These are phyloP conservation scores for Drosophila nikananu DNA, from an alignment of 1,140 invertebrate genomes.

Conservation along the genomic window DNA sequence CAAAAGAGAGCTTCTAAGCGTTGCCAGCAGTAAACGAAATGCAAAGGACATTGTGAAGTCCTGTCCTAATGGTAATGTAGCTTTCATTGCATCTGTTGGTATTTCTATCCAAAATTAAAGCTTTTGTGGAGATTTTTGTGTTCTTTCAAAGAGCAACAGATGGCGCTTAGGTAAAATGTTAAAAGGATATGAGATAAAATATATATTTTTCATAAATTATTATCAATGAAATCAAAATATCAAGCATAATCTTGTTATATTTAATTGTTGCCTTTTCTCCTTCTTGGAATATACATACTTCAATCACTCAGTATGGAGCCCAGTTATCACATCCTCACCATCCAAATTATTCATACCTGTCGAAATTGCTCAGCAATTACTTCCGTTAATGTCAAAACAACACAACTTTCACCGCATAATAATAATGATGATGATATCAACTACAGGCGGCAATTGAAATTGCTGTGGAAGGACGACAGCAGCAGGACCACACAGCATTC, in stretches of 20 bases:
- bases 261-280: too few species aligned
- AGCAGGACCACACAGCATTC: conserved; percentile 12
- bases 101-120: neutral
- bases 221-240: neutral
- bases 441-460: conserved; percentile 46
- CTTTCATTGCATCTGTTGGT: conserved; percentile 9
- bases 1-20: conserved; percentile 9
- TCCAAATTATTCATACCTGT: conserved; percentile 27
- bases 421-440: conserved; percentile 37
- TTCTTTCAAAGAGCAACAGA: conserved; percentile 22
- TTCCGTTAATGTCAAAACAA: conserved; percentile 19
- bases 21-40: conserved; percentile 6
- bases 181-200: neutral
- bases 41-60: conserved; percentile 7
- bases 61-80: conserved; percentile 4
- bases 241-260: too few species aligned
- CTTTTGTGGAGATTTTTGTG: conserved; percentile 47
- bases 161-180: conserved; percentile 21
- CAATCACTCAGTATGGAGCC: neutral
- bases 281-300: too few species aligned
- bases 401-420: conserved; percentile 61
- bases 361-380: conserved; percentile 39
- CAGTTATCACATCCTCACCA: neutral
- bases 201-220: neutral
- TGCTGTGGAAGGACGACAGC: conserved; percentile 25